phyloP scores from a whole-genome alignment of 2,888 invertebrate species.

The Metallyticus violacea region DNA sequence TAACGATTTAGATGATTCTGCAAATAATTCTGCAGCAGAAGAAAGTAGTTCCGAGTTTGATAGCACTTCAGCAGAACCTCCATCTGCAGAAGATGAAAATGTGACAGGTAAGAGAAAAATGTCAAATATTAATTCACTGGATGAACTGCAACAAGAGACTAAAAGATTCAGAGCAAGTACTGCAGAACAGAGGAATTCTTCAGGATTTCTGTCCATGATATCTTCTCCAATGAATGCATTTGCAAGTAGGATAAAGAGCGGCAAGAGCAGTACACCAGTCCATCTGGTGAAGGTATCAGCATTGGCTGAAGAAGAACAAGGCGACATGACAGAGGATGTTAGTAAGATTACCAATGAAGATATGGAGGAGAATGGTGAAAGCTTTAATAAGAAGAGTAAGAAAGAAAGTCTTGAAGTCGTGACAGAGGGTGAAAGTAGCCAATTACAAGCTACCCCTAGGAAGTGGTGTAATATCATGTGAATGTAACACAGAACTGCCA shows the following conservation, averaged over 20 bases:
- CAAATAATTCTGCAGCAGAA: neutral
- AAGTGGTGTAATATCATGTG: conserved; percentile 7
- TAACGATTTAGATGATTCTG: neutral
- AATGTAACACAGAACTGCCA: neutral
- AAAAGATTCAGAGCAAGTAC: neutral
- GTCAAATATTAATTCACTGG: too few species aligned
- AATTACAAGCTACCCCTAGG: neutral
- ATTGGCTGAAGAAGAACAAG: neutral
- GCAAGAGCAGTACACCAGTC: neutral
- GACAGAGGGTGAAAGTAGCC: neutral
- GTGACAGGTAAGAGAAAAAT: neutral
- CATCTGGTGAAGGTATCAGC: neutral
- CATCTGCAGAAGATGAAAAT: neutral
- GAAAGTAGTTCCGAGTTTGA: neutral
- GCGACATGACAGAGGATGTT: neutral
- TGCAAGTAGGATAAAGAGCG: neutral
- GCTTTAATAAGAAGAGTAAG: neutral
- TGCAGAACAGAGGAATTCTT: neutral
- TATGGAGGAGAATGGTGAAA: neutral
- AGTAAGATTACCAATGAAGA: neutral
- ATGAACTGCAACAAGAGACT: neutral
- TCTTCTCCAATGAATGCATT: conserved; percentile 1
- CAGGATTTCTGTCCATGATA: neutral
- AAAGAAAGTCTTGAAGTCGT: neutral
- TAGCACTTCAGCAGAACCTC: neutral